Evolutionary conservation across 2,797 vertebrate species (phyloP), one percentile per base, ranked within the genome.

Genomic region (Mus spretus): DNA sequence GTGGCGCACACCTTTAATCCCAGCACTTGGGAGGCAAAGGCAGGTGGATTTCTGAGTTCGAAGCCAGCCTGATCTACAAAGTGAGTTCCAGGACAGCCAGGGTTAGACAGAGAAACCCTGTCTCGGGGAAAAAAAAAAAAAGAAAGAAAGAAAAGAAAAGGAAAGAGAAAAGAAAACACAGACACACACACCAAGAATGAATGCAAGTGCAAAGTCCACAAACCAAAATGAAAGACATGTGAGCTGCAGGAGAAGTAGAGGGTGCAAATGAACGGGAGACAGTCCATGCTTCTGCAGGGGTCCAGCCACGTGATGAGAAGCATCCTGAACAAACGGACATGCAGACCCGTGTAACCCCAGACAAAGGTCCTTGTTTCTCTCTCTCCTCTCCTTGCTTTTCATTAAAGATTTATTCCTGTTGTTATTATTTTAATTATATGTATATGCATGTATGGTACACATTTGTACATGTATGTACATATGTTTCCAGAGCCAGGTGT

Each of bases 221-320:
- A 50, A 59, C 65, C 78, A 78, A 55, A 96, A 81, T 20, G 57
- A 53, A 90, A 93, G 26, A 6, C 2, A 12, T 6, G 4, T 19
- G 44, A 78, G 50, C 53, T 14, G 28, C 8, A 10, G 26, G 14
- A 80, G 19, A 59, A 40, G 20, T 17, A 34, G 20, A 34, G 26
- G 12, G 14, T 1, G 0, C 15, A 34, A 26, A 17, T 17, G 34
- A 26, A 13, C 0, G 11, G 37, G 37, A 61, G 3, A 6, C 20
- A 10, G 11, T 9, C n/a, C 59, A 10, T 0, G 3, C 63, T 44
- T 7, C 15, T 2, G 8, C 8, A n/a, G 20, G 65, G 17, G 5
- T 26, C 10, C 77, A 67, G 9, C 31, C 31, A 11, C 22, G 22
- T 37, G 5, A n/a, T 44, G 55, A 88, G 1, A 7, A 7, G 28